Percentiles rank a stretch among this genome's conserved stretches.
phyloP scores from a whole-genome alignment of 2,888 invertebrate species.

The Phortica okadai region DNA sequence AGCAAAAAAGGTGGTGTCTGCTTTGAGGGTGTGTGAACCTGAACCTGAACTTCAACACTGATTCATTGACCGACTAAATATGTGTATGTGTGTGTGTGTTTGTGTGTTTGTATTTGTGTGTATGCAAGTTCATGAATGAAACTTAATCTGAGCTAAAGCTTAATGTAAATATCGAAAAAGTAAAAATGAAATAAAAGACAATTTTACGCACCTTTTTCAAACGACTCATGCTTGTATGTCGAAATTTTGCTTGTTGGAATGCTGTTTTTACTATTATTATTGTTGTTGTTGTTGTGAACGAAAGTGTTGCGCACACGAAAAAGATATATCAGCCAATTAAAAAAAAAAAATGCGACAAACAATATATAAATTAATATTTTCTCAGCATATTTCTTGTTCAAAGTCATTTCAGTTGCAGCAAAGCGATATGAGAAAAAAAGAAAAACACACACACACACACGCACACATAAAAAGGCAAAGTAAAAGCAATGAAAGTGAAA shows the following conservation, averaged over 20 bases:
- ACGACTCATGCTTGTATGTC: slow-evolving; percentile 49
- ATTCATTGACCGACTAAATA: neutral
- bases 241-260: slow-evolving; percentile 43
- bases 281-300: too few relatives aligned
- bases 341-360: neutral
- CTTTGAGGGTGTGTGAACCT: neutral
- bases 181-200: neutral
- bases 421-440: neutral
- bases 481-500: too few relatives aligned
- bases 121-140: neutral
- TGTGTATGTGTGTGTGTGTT: neutral
- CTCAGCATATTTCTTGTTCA: neutral
- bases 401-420: neutral
- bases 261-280: slow-evolving; percentile 21
- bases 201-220: slow-evolving; percentile 48
- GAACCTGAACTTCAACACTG: neutral
- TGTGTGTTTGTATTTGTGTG: neutral
- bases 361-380: neutral
- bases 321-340: too few relatives aligned
- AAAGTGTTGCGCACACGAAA: too few relatives aligned
- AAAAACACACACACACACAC: neutral
- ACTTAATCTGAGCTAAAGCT: neutral
- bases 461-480: neutral
- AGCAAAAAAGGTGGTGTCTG: neutral
- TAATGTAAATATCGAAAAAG: too few relatives aligned